These are phyloP conservation scores for Tetramorium alpestre DNA, from an alignment of 1,140 invertebrate species.

Conservation along the genomic window DNA sequence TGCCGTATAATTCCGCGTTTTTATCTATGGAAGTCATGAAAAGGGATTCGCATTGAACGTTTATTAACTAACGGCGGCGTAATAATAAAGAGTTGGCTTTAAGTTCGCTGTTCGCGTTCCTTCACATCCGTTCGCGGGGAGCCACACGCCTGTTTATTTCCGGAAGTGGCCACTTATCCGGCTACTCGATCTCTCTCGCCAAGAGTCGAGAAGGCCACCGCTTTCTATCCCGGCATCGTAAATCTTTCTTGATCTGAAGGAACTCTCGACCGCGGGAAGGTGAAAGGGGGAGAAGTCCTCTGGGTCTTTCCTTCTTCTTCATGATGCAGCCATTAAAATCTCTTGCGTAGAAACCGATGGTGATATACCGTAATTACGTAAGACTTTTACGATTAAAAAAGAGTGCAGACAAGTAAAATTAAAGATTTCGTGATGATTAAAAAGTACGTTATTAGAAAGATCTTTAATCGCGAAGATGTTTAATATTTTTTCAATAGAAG, in stretches of 20 bases:
- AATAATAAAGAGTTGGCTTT: conserved; percentile 2
- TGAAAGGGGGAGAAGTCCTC: not conserved
- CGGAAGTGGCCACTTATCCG: conserved; percentile 33
- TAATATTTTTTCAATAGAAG: not conserved
- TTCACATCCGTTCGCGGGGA: not conserved
- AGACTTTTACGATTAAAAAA: not conserved
- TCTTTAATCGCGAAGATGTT: not conserved
- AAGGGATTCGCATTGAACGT: not conserved
- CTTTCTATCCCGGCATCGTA: conserved; percentile 29
- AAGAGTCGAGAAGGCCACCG: not conserved
- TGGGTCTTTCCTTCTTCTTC: not conserved
- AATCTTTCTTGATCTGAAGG: conserved; percentile 28
- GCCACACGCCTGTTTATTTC: conserved; percentile 37
- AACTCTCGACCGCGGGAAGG: conserved; percentile 20
- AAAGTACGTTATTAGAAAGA: not conserved
- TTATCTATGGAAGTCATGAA: not conserved
- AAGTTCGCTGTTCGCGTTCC: not conserved
- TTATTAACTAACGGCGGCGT: conserved; percentile 31
- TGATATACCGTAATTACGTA: not conserved
- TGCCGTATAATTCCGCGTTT: not conserved
- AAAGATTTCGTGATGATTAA: not conserved
- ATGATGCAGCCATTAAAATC: conserved; percentile 25
- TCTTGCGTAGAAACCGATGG: not conserved
- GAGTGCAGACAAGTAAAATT: not conserved
- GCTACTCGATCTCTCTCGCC: conserved; percentile 27